Percentiles rank a stretch among this genome's conserved stretches.
These are phyloP conservation scores for Phoronis australis DNA, from an alignment of 2,888 invertebrate species.

Conservation along the genomic window DNA sequence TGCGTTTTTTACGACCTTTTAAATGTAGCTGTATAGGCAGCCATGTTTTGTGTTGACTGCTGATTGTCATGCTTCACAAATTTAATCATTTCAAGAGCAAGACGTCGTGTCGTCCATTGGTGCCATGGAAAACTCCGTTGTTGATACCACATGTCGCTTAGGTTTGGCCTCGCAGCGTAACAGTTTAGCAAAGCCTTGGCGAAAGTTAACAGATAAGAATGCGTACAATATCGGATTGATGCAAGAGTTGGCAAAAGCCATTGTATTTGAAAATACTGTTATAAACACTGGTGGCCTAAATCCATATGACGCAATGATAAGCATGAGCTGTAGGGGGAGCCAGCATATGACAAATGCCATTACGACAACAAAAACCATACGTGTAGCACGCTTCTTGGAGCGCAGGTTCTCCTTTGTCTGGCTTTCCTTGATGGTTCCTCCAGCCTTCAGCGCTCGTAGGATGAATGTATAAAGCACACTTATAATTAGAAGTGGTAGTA, in stretches of 20 bases:
- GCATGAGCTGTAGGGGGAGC: constrained; percentile 76
- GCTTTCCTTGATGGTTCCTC: constrained; percentile 59
- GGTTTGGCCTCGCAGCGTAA: too few relatives aligned
- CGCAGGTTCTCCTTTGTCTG: constrained; percentile 69
- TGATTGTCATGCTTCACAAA: too few relatives aligned
- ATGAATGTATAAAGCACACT: constrained; percentile 79
- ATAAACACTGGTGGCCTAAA: constrained; percentile 60
- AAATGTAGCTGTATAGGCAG: too few relatives aligned
- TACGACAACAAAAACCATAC: constrained; percentile 81
- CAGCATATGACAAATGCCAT: constrained; percentile 86
- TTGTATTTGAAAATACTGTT: constrained; percentile 22
- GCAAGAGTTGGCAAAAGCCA: constrained; percentile 83
- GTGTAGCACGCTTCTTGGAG: constrained; percentile 77
- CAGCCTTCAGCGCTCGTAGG: constrained; percentile 76
- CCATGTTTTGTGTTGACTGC: too few relatives aligned
- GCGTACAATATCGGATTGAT: constrained; percentile 89
- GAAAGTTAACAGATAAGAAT: constrained; percentile 83
- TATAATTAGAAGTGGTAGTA: constrained; percentile 76
- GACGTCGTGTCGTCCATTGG: too few relatives aligned
- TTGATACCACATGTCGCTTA: too few relatives aligned
- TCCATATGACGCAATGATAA: constrained; percentile 65
- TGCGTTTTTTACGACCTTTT: too few relatives aligned
- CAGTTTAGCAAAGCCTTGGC: constrained; percentile 67
- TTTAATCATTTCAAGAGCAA: too few relatives aligned
- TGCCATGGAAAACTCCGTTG: too few relatives aligned